Conservation (phyloP, 2,888 invertebrate species). For the Troides oblongomaculatus region DNA sequence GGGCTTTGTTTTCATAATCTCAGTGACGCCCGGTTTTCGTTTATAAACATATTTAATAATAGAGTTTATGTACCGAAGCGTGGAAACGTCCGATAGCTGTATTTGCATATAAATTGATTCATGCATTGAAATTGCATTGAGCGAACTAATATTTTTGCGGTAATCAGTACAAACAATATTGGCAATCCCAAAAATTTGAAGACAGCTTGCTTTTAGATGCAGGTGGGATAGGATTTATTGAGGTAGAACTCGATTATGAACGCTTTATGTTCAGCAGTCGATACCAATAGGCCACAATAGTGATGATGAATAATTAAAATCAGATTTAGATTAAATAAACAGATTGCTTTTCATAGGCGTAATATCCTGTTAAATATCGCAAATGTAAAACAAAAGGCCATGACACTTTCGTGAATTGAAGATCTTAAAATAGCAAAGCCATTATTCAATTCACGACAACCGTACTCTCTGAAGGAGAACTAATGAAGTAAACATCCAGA, state of each 20-base stretch:
- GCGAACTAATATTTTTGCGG: neutral
- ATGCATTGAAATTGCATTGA: neutral
- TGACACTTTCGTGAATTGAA: neutral
- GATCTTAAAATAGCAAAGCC: conserved; percentile 44
- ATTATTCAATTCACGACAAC: conserved; percentile 43
- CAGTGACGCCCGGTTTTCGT: conserved; percentile 38
- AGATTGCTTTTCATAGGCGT: no score
- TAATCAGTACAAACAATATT: no score
- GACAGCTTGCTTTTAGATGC: no score
- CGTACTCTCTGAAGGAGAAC: conserved; percentile 42
- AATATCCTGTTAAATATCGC: no score
- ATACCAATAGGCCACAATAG: no score
- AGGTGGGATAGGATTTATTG: no score
- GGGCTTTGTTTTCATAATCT: conserved; percentile 38
- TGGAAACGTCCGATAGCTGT: conserved; percentile 48
- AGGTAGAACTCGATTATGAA: no score
- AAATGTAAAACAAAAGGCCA: no score
- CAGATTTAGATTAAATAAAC: no score
- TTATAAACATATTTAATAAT: conserved; percentile 45
- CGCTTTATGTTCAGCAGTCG: no score
- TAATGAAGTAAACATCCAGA: conserved; percentile 38
- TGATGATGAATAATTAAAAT: no score
- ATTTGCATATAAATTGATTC: conserved; percentile 14
- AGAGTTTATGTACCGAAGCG: conserved; percentile 42
- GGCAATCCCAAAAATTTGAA: no score